Base-by-base conservation (phyloP, 2,888 invertebrate species). In the Elegia similella region DNA sequence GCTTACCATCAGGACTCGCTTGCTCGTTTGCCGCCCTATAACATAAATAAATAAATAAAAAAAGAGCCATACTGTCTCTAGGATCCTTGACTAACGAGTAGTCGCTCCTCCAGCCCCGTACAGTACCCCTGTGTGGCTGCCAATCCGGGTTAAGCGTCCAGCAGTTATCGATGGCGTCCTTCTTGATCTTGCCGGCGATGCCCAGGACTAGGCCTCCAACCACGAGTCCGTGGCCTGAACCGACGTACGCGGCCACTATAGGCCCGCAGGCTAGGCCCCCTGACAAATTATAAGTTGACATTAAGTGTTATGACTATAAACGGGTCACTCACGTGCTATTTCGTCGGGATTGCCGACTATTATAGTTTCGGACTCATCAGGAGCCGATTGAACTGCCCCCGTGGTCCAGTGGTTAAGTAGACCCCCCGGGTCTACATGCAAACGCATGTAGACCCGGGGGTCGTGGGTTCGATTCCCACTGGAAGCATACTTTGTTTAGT, bases 261-360 rank as follows among this genome's bases (percentile, higher is more conserved):
- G 90, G 89, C 0, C 87, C 86, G 55, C 88, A 87, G 0, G 86
- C 80, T 0, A 83, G 6, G 0, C 89, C 90, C 55, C 89, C 90
- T 88, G 62, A 0, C 46, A 13, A 30, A 55, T 1, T 30, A 53
- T 16, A 32, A 38, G 5, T 16, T 23, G 8, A 16, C n/a, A 12
- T 8, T 46, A 0, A 10, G 2, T 12, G 43, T n/a, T n/a, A n/a
- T n/a, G n/a, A n/a, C n/a, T n/a, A n/a, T n/a, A n/a, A n/a, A n/a
- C n/a, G n/a, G n/a, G n/a, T n/a, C n/a, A n/a, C n/a, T n/a, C n/a
- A n/a, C n/a, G n/a, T n/a, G n/a, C n/a, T n/a, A n/a, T n/a, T n/a
- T n/a, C n/a, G n/a, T n/a, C n/a, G n/a, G n/a, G n/a, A n/a, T n/a
- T n/a, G n/a, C n/a, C n/a, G n/a, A n/a, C n/a, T n/a, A n/a, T n/a